Base-by-base conservation (phyloP, 1,140 invertebrate genomes). In the Drosophila subpulchrella region DNA sequence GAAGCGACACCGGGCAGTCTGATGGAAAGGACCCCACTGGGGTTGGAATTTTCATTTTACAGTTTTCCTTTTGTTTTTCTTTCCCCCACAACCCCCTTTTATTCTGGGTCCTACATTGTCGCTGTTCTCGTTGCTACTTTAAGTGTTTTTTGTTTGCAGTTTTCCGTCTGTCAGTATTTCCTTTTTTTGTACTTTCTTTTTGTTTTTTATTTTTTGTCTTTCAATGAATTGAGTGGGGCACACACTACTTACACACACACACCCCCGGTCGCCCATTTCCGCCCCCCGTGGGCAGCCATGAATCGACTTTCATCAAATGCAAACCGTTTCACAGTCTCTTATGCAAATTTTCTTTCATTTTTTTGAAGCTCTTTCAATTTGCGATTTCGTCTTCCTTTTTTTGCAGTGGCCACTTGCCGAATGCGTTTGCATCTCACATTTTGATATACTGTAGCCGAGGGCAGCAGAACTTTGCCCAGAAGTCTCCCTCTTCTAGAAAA, bases 221-320 rank as follows among this genome's bases (percentile, higher is more conserved):
- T 80, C 75, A 84, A 83, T 84, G 80, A 75, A 71, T 62, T 72
- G 80, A 72, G 75, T 79, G 58, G 66, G 63, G 50, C 80, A 50
- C 42, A 58, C 56, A 67, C 54, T 61, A 46, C 60, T 34, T 42
- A 44, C 34, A 20, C 13, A 32, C 34, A 17, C 13, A 32, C 47
- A 12, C 41, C 15, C 20, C 48, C 30, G 17, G 3, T 13, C n/a
- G 30, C 27, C 48, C 48, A 51, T 39, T 38, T 53, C 71, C 20
- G 15, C 39, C 15, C 51, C 61, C 50, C n/a, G 44, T 66, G 60
- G 47, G 47, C 15, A 68, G 61, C 72, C 74, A 57, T 75, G 61
- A 70, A 77, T 78, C 75, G 76, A 78, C 75, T 72, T 71, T 71
- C 68, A 71, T 71, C 68, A 71, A 70, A 70, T 68, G 63, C 62